These are phyloP conservation scores for Microtus montanus DNA, from an alignment of 2,113 vertebrate species.

Conservation along the genomic window DNA sequence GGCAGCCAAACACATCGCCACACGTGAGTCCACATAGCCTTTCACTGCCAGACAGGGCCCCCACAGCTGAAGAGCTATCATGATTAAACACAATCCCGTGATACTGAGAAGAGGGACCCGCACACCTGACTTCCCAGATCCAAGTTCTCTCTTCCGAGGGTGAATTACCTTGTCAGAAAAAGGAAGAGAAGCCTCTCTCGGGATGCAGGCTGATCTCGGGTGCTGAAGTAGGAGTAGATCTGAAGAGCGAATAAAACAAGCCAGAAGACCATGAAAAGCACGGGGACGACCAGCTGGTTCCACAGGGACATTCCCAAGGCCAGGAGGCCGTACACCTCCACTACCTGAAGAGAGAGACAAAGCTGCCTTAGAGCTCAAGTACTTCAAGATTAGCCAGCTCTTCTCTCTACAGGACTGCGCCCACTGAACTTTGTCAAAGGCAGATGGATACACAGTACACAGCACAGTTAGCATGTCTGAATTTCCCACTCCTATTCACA, in stretches of 20 bases:
- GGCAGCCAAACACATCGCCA: background rate
- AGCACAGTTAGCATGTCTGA: background rate
- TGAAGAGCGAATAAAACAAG: slow-evolving; percentile 98
- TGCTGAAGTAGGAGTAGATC: slow-evolving; percentile 99
- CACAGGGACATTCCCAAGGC: slow-evolving; percentile 98
- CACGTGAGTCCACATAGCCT: background rate
- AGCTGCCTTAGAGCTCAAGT: background rate
- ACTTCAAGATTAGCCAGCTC: background rate
- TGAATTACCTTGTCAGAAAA: slow-evolving; percentile 95
- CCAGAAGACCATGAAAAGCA: slow-evolving; percentile 99
- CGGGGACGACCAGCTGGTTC: slow-evolving; percentile 98
- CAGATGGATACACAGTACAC: background rate
- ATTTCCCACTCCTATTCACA: slow-evolving; percentile 24
- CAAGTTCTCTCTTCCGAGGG: background rate
- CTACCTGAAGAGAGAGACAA: slow-evolving; percentile 88
- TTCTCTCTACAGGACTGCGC: background rate
- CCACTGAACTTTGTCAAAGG: slow-evolving; percentile 34
- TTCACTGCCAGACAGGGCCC: background rate
- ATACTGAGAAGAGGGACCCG: background rate
- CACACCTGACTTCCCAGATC: background rate
- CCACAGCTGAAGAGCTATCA: background rate
- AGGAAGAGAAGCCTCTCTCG: slow-evolving; percentile 97
- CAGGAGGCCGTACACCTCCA: slow-evolving; percentile 97
- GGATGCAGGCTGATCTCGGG: slow-evolving; percentile 95
- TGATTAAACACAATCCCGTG: background rate